Percentiles rank a stretch among this genome's conserved stretches.
Conservation (phyloP, 2,888 invertebrate genomes). For the Ischnura elegans region DNA sequence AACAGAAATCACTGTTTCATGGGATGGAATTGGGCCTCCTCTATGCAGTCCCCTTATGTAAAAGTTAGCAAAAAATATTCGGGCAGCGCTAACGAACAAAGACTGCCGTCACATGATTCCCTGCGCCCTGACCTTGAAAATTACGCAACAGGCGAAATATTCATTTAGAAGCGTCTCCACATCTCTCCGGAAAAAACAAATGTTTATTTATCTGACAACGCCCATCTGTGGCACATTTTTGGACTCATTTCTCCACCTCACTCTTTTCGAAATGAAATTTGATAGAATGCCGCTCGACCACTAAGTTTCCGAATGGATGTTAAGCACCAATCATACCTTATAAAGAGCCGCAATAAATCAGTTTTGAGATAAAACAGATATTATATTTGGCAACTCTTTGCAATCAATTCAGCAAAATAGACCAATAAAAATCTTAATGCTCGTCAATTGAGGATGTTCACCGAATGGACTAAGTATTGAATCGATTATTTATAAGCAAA, state of each 20-base stretch:
- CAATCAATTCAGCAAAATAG: no score
- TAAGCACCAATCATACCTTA: background rate
- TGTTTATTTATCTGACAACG: no score
- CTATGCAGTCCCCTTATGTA: no score
- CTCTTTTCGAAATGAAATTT: background rate
- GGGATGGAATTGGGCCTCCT: no score
- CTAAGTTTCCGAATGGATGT: background rate
- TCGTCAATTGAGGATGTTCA: background rate
- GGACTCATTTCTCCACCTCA: background rate
- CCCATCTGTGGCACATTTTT: background rate
- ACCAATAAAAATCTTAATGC: background rate
- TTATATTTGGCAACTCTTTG: background rate
- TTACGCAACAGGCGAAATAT: no score
- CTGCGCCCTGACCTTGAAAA: no score
- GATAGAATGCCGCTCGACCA: background rate
- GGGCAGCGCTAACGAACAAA: no score
- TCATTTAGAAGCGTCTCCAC: no score
- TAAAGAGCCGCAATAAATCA: background rate
- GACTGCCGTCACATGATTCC: no score
- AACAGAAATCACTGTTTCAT: no score
- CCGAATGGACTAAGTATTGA: background rate
- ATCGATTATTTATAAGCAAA: background rate
- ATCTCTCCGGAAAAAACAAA: no score
- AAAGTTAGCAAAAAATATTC: no score
- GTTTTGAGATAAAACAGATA: background rate